Base-by-base conservation (phyloP, 53 echinoderm and acorn worm genomes). In the Luidia sarsii region DNA sequence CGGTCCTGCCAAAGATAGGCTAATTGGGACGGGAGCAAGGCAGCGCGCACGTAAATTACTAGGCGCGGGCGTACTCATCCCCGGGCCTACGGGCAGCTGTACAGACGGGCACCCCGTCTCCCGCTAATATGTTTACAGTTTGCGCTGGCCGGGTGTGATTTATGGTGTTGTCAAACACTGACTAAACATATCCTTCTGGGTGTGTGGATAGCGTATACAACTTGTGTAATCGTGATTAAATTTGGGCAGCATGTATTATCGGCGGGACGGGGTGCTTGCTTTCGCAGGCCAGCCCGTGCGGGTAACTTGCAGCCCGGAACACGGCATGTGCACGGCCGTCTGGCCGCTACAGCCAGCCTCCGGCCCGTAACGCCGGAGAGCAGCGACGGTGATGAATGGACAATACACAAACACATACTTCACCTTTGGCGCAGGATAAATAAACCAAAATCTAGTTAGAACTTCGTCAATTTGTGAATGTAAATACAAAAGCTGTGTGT, bases 391-490 rank as follows among this genome's bases (percentile, higher is more conserved):
- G 77, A 77, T 77, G 61, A 31, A 77, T 77, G n/a, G 62, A 9
- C 19, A 20, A 33, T 60, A 61, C 77, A 77, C 77, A 77, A 77
- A 77, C 77, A 77, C 61, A 77, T 77, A 77, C 77, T 77, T 77
- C 77, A 77, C 77, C 77, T 77, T 61, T 45, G 60, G 19, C 41
- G 45, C 30, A 77, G 77, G 46, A 61, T 77, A 77, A 77, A 77
- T 77, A 77, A 77, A 77, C 77, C 77, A 20, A 59, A 77, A 77
- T 77, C 77, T 59, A 77, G 77, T 77, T 77, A 77, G 77, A 77
- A 61, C 77, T 77, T 77, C 77, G 77, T 77, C 77, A 77, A 77
- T 77, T 77, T 77, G 77, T 9, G 77, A 77, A 77, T 77, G 77
- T 77, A 77, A 77, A 77, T 77, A 77, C 61, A 77, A 57, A 45